Conservation (phyloP, 2,888 invertebrate species). For the Melieria crassipennis region DNA sequence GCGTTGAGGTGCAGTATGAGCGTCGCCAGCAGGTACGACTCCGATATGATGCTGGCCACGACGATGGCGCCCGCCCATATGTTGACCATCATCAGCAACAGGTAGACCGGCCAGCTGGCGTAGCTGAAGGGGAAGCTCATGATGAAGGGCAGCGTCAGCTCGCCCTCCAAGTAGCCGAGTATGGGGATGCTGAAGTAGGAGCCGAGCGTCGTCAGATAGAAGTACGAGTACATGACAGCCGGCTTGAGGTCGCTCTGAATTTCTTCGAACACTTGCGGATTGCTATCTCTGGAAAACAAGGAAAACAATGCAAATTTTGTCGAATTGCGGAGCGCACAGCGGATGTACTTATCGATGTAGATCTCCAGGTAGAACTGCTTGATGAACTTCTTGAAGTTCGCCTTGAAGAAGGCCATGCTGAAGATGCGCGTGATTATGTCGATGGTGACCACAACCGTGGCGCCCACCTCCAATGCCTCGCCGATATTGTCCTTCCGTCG, state of each 20-base stretch:
- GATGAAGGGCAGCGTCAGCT: slow-evolving; percentile 48
- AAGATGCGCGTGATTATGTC: slow-evolving; percentile 33
- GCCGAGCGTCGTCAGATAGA: slow-evolving; percentile 45
- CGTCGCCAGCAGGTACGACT: slow-evolving; percentile 50
- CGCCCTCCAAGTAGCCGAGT: slow-evolving; percentile 41
- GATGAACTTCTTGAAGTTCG: slow-evolving; percentile 44
- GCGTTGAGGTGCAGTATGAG: slow-evolving; percentile 53
- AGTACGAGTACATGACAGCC: slow-evolving; percentile 44
- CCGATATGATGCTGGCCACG: slow-evolving; percentile 48
- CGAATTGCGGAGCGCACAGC: neutral
- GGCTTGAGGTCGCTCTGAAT: slow-evolving; percentile 46
- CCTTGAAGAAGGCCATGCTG: slow-evolving; percentile 18
- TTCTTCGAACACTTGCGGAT: slow-evolving; percentile 31
- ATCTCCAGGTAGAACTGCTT: slow-evolving; percentile 48
- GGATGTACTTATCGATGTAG: slow-evolving; percentile 44
- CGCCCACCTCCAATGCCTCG: neutral
- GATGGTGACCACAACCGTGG: slow-evolving; percentile 21
- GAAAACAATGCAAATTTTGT: neutral
- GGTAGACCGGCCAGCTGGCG: slow-evolving; percentile 41
- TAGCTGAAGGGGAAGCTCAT: slow-evolving; percentile 50
- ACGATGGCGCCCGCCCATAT: slow-evolving; percentile 47
- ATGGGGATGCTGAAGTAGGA: slow-evolving; percentile 46
- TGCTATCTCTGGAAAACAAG: neutral
- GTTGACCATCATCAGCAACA: slow-evolving; percentile 43
- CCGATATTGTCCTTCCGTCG: slow-evolving; percentile 5